Percentiles rank a stretch among this genome's conserved stretches.
phyloP scores from a whole-genome alignment of 2,797 vertebrate genomes.

The Poeciliopsis presidionis region DNA sequence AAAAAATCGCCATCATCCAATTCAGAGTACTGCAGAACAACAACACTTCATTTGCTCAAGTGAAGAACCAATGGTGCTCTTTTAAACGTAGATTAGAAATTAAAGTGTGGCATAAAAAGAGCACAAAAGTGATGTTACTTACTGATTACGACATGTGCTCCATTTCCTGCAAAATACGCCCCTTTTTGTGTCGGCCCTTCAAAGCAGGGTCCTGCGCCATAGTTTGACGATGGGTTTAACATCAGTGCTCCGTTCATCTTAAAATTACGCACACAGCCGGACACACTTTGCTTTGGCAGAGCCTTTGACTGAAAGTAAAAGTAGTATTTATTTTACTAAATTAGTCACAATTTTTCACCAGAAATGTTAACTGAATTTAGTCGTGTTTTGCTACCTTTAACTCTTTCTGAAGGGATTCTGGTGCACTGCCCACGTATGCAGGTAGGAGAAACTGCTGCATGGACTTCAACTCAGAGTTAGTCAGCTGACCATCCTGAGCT shows the following conservation, averaged over 20 bases:
- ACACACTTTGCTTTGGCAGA: constrained; percentile 86
- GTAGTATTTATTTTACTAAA: not conserved
- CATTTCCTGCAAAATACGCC: constrained; percentile 88
- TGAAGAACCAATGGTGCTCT: not conserved
- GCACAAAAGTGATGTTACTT: constrained; percentile 54
- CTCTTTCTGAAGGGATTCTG: constrained; percentile 68
- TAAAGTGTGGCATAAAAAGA: not conserved
- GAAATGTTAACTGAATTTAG: too few relatives aligned
- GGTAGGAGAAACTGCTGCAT: constrained; percentile 75
- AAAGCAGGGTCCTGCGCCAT: constrained; percentile 85
- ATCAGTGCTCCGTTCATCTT: constrained; percentile 83
- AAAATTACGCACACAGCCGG: constrained; percentile 90
- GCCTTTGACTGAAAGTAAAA: constrained; percentile 76
- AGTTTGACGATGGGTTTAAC: constrained; percentile 75
- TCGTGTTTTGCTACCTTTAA: constrained; percentile 68
- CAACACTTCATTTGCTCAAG: not conserved
- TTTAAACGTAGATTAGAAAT: not conserved
- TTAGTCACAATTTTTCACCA: not conserved
- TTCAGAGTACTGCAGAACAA: not conserved
- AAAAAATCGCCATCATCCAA: not conserved
- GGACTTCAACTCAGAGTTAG: constrained; percentile 68
- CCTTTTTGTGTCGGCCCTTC: constrained; percentile 83
- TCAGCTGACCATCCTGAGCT: constrained; percentile 81
- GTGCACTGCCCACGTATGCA: constrained; percentile 84
- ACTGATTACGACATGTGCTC: constrained; percentile 86